Base-by-base conservation (phyloP, 37 sponge, comb jelly and placozoan species). In the Beroe forskalii region DNA sequence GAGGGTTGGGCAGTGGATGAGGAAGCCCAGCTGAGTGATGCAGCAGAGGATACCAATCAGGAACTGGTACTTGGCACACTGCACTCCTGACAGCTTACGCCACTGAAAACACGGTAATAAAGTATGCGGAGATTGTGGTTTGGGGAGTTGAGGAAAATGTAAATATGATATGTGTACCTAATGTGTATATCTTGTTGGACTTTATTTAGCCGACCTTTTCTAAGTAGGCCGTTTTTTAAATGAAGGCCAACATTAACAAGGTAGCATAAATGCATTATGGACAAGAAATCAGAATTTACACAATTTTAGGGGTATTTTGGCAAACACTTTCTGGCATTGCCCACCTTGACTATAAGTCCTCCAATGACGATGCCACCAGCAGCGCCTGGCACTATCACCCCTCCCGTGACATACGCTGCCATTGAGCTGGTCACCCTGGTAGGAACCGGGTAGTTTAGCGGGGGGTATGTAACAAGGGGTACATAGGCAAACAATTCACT, bases 261-360 rank as follows among this genome's bases (percentile, higher is more conserved):
- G n/a, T n/a, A n/a, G n/a, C n/a, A n/a, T n/a, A n/a, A n/a, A n/a
- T n/a, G n/a, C n/a, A n/a, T n/a, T n/a, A n/a, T n/a, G n/a, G n/a
- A n/a, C n/a, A n/a, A n/a, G n/a, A n/a, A n/a, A n/a, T n/a, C n/a
- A n/a, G n/a, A n/a, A n/a, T n/a, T n/a, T n/a, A n/a, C n/a, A n/a
- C n/a, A n/a, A n/a, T n/a, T n/a, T n/a, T n/a, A n/a, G n/a, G n/a
- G n/a, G n/a, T n/a, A n/a, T n/a, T n/a, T n/a, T n/a, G n/a, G n/a
- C n/a, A n/a, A n/a, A n/a, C n/a, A n/a, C n/a, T n/a, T n/a, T n/a
- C n/a, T n/a, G n/a, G n/a, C n/a, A n/a, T n/a, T n/a, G n/a, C n/a
- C n/a, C 12, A 80, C 86, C 86, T 80, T 80, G 86, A 80, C 86
- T 4, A 80, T 80, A 80, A 80, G 23, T 41, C 86, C 86, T 1